These are phyloP conservation scores for Ranitomeya imitator DNA, from an alignment of 2,113 vertebrate genomes.

Conservation along the genomic window DNA sequence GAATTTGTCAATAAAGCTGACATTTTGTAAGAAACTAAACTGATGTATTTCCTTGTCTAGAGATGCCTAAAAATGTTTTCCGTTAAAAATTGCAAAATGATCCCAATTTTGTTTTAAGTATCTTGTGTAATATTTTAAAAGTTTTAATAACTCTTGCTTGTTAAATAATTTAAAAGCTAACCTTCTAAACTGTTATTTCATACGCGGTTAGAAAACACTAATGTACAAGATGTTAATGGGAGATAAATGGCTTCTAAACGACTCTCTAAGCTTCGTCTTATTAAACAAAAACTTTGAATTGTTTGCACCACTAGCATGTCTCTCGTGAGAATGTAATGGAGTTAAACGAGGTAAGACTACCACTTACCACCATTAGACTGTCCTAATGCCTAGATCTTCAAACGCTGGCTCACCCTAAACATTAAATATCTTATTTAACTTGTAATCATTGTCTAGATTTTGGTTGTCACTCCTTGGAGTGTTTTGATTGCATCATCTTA, in stretches of 20 bases:
- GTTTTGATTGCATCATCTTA: slow-evolving; percentile 82
- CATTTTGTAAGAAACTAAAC: slow-evolving; percentile 89
- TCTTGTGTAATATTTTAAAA: slow-evolving; percentile 88
- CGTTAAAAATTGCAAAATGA: slow-evolving; percentile 86
- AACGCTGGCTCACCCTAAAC: slow-evolving; percentile 82
- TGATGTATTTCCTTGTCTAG: slow-evolving; percentile 87
- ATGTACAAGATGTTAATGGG: slow-evolving; percentile 91
- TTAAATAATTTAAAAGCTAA: slow-evolving; percentile 92
- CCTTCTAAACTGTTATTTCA: slow-evolving; percentile 89
- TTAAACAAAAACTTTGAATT: slow-evolving; percentile 96
- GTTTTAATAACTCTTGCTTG: slow-evolving; percentile 89
- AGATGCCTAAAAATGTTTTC: slow-evolving; percentile 86
- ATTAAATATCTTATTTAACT: slow-evolving; percentile 84
- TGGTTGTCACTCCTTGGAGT: slow-evolving; percentile 86
- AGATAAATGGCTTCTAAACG: slow-evolving; percentile 95
- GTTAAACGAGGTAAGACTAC: slow-evolving; percentile 98
- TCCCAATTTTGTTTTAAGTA: slow-evolving; percentile 86
- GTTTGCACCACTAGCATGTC: slow-evolving; percentile 92
- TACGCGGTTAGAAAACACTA: slow-evolving; percentile 86
- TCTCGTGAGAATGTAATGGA: slow-evolving; percentile 94
- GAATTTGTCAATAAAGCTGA: slow-evolving; percentile 90
- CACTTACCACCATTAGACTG: slow-evolving; percentile 86
- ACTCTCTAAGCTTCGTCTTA: slow-evolving; percentile 92
- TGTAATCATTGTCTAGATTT: slow-evolving; percentile 86
- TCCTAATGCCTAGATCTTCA: slow-evolving; percentile 83